phyloP scores from a whole-genome alignment of 2,888 invertebrate species.

The Ectemnius continuus region DNA sequence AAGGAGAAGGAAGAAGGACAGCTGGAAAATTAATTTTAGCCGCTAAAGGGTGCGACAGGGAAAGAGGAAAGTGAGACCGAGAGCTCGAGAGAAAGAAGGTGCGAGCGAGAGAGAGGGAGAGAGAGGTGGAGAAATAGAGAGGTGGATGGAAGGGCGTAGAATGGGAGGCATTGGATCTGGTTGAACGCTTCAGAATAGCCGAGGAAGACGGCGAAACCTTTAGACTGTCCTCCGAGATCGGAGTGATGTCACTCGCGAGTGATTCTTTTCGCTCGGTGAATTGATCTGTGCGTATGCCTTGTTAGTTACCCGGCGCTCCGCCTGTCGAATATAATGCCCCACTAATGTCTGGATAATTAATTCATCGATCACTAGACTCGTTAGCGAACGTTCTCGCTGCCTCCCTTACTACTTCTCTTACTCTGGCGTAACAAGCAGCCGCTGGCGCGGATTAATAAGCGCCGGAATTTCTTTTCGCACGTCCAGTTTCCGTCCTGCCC shows the following conservation, averaged over 20 bases:
- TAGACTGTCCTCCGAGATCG: conserved; percentile 45
- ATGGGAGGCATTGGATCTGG: conserved; percentile 45
- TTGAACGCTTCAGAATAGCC: conserved; percentile 53
- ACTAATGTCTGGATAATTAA: not conserved
- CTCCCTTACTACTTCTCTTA: not conserved
- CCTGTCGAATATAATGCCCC: not conserved
- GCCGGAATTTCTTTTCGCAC: not conserved
- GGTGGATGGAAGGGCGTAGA: conserved; percentile 26
- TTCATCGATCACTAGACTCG: conserved; percentile 4
- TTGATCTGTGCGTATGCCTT: conserved; percentile 5
- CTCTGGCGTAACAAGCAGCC: not conserved
- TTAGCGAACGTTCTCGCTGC: not conserved
- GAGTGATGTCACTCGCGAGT: conserved; percentile 23
- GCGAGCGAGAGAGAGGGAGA: conserved; percentile 33
- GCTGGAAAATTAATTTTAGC: conserved; percentile 61
- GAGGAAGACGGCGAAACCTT: conserved; percentile 44
- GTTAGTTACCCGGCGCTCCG: conserved; percentile 4
- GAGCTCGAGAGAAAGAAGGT: not conserved
- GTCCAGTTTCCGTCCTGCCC: not conserved
- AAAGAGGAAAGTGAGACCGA: not conserved
- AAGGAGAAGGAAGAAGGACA: conserved; percentile 2
- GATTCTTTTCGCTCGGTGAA: conserved; percentile 15
- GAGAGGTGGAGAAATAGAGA: not conserved
- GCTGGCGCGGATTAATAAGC: not conserved
- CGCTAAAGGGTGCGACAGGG: conserved; percentile 34